A percentile compares a stretch with the other conserved stretches of the same genome.
phyloP scores from a whole-genome alignment of 2,113 vertebrate genomes.

The Castor canadensis region DNA sequence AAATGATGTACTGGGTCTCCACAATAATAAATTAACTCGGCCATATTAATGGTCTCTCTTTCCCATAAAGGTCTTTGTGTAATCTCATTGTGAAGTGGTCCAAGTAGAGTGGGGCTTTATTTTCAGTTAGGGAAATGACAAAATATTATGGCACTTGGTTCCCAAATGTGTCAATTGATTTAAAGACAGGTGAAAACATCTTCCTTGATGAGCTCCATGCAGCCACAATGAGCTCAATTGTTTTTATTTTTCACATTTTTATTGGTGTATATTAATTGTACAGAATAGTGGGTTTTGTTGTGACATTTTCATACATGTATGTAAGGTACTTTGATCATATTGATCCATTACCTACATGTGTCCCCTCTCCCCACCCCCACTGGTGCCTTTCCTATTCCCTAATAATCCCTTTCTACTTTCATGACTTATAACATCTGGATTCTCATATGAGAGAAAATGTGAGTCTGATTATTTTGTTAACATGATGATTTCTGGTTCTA shows the following conservation, averaged over 20 bases:
- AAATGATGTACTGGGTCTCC: constrained; percentile 52
- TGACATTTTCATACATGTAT: neutral
- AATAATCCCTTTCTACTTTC: neutral
- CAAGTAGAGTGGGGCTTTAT: constrained; percentile 30
- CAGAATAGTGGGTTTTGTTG: neutral
- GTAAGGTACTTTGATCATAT: neutral
- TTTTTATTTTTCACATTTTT: neutral
- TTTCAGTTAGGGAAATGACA: constrained; percentile 8
- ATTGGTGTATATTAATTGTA: neutral
- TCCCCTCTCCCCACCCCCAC: too few relatives aligned
- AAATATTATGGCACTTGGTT: constrained; percentile 59
- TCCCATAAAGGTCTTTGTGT: constrained; percentile 59
- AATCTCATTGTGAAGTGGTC: constrained; percentile 58
- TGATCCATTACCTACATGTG: too few relatives aligned
- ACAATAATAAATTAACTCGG: constrained; percentile 64
- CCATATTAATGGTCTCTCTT: constrained; percentile 64
- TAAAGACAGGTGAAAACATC: neutral
- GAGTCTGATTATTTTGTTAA: neutral
- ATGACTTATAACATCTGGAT: neutral
- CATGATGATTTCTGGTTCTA: too few relatives aligned
- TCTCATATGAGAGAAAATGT: neutral
- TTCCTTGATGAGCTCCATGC: constrained; percentile 42
- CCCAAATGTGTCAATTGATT: constrained; percentile 36
- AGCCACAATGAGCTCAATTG: neutral
- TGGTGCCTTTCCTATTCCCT: neutral